phyloP scores from a whole-genome alignment of 2,888 invertebrate genomes.

The Apamea sordens region DNA sequence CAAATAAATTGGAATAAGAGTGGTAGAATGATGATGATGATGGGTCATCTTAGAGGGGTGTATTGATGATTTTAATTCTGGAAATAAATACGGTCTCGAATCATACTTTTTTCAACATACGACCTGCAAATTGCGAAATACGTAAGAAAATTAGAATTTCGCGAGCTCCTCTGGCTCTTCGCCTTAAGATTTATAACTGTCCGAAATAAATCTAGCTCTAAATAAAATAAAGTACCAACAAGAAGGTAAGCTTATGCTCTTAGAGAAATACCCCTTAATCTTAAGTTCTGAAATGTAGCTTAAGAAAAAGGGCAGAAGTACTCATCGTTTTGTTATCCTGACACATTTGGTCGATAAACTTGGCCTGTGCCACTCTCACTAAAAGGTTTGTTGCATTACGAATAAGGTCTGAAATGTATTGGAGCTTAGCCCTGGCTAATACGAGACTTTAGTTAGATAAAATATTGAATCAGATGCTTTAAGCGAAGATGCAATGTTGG shows the following conservation, averaged over 20 bases:
- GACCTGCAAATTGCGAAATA: too few relatives aligned
- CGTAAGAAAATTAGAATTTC: too few relatives aligned
- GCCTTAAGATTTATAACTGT: too few relatives aligned
- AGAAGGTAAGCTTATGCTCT: constrained; percentile 14
- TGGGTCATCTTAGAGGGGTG: too few relatives aligned
- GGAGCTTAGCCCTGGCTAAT: neutral
- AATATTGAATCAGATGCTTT: constrained; percentile 19
- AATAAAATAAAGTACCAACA: neutral
- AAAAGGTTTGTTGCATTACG: constrained; percentile 46
- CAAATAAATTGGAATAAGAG: too few relatives aligned
- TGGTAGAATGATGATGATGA: too few relatives aligned
- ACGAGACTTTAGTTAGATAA: neutral
- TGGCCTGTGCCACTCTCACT: neutral
- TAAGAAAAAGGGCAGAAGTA: neutral
- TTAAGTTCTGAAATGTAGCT: constrained; percentile 27
- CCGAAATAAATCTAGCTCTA: neutral
- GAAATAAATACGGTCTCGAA: too few relatives aligned
- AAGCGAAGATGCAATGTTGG: neutral
- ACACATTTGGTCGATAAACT: constrained; percentile 32
- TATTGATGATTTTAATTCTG: too few relatives aligned
- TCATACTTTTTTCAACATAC: too few relatives aligned
- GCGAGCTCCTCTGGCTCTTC: too few relatives aligned
- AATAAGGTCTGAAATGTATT: constrained; percentile 20
- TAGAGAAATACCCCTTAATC: constrained; percentile 18
- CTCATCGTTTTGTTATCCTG: constrained; percentile 38